These are phyloP conservation scores for Yponomeuta evonymella DNA, from an alignment of 2,888 invertebrate genomes.

Conservation along the genomic window DNA sequence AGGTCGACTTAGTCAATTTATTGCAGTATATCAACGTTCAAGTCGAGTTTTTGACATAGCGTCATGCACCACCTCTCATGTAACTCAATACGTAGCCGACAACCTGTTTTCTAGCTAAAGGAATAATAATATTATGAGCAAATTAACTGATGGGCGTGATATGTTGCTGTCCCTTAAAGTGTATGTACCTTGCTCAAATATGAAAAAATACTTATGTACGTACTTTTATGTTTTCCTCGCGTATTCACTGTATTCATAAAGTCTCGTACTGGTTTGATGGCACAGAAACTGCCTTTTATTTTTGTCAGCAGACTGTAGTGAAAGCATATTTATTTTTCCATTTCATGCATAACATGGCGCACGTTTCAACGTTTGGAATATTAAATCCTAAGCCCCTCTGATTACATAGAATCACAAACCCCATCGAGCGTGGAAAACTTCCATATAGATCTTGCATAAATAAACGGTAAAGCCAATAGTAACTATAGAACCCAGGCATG, in stretches of 20 bases:
- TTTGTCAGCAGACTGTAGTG: neutral
- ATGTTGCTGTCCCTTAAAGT: neutral
- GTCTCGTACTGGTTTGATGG: neutral
- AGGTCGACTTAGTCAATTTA: neutral
- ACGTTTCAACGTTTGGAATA: neutral
- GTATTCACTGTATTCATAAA: neutral
- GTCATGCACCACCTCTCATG: too few species aligned
- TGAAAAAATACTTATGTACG: neutral
- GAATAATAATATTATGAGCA: neutral
- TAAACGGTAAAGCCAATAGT: too few species aligned
- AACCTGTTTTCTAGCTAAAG: too few species aligned
- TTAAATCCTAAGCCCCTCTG: neutral
- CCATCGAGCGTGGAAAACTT: neutral
- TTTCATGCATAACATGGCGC: neutral
- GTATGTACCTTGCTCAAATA: neutral
- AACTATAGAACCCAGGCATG: too few species aligned
- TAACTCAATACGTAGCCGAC: too few species aligned
- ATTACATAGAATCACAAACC: neutral
- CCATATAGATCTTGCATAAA: too few species aligned
- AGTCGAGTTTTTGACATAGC: neutral
- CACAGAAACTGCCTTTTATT: neutral
- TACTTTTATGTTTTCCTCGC: neutral
- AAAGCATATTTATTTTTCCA: neutral
- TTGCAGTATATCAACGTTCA: neutral
- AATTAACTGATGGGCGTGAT: neutral